Conservation (phyloP, 2,888 invertebrate genomes). For the Scaptomyza caliginosa region DNA sequence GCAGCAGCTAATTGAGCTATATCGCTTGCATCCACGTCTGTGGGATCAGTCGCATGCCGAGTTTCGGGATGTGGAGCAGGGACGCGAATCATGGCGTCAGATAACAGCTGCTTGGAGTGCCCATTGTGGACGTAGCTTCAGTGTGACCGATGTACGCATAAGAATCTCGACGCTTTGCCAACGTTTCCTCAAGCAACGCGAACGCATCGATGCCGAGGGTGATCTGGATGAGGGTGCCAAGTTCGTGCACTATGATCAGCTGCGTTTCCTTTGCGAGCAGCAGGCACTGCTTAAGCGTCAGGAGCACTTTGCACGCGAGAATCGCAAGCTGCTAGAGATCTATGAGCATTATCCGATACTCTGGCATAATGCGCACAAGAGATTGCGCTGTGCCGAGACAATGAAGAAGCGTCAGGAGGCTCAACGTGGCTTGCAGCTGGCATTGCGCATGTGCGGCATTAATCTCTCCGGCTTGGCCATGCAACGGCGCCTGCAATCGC, state of each 20-base stretch:
- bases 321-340: slow-evolving; percentile 69
- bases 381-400: slow-evolving; percentile 54
- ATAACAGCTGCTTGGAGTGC: slow-evolving; percentile 68
- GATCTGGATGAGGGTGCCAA: slow-evolving; percentile 65
- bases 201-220: slow-evolving; percentile 66
- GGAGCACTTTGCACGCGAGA: slow-evolving; percentile 66
- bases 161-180: slow-evolving; percentile 76
- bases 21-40: slow-evolving; percentile 63
- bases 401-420: slow-evolving; percentile 60
- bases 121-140: slow-evolving; percentile 62
- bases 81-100: slow-evolving; percentile 71
- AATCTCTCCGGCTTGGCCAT: slow-evolving; percentile 61
- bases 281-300: slow-evolving; percentile 71
- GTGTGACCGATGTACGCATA: slow-evolving; percentile 71
- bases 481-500: slow-evolving; percentile 68
- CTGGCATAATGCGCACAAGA: slow-evolving; percentile 72
- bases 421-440: slow-evolving; percentile 60
- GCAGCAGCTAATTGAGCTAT: slow-evolving; percentile 66
- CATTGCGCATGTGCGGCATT: slow-evolving; percentile 60
- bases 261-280: slow-evolving; percentile 72
- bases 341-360: slow-evolving; percentile 76
- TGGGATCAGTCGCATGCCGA: slow-evolving; percentile 76
- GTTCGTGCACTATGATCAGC: slow-evolving; percentile 69
- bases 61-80: slow-evolving; percentile 67
- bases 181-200: slow-evolving; percentile 73